Conservation (phyloP, 2,113 vertebrate species). For the Scartelaos histophorus region DNA sequence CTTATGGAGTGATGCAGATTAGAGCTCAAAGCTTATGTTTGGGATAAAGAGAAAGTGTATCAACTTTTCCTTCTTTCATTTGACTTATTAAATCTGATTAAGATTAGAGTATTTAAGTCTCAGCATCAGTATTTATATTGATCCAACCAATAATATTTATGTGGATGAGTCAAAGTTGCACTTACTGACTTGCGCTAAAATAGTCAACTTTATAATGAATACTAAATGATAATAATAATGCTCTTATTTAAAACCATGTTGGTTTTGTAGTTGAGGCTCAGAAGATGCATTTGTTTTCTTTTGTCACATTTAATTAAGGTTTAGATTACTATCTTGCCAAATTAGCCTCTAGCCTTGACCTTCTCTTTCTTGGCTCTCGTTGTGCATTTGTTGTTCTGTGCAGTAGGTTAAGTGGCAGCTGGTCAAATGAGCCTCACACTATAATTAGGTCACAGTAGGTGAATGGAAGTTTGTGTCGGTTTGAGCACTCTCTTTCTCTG, state of each 20-base stretch:
- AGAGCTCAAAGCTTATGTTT: conserved; percentile 45
- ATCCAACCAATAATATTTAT: neutral
- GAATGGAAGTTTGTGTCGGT: conserved; percentile 79
- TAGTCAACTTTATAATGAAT: neutral
- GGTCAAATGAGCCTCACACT: conserved; percentile 66
- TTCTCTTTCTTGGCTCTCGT: neutral
- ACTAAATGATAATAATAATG: neutral
- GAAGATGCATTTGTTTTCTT: neutral
- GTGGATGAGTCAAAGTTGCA: neutral
- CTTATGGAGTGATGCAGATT: conserved; percentile 53
- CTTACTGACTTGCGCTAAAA: neutral
- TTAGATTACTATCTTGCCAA: neutral
- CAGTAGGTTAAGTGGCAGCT: conserved; percentile 66
- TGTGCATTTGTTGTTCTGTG: conserved; percentile 8
- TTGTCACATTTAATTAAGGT: neutral
- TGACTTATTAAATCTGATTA: conserved; percentile 41
- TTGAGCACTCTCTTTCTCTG: conserved; percentile 65
- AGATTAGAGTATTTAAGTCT: conserved; percentile 25
- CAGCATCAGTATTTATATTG: conserved; percentile 8
- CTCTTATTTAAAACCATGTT: neutral
- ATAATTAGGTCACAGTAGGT: conserved; percentile 80
- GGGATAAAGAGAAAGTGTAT: conserved; percentile 59
- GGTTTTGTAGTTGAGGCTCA: neutral
- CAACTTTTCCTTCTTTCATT: conserved; percentile 7
- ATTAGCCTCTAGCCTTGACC: neutral